A percentile compares a stretch with the other conserved stretches of the same genome.
phyloP scores from a whole-genome alignment of 2,888 invertebrate genomes.

The Drosophila birchii region DNA sequence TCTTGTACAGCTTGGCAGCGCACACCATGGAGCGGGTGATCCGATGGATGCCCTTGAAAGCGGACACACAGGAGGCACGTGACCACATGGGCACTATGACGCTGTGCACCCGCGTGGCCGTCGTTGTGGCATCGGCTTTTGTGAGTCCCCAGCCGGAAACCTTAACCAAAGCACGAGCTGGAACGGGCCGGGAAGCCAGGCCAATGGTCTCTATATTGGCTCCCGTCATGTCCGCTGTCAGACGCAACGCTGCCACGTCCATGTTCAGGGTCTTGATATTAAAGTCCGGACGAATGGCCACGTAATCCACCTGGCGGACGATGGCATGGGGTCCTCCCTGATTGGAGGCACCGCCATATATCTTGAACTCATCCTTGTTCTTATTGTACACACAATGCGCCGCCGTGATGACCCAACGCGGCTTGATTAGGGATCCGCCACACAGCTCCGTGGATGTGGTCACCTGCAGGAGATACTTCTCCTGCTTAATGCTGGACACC shows the following conservation, averaged over 20 bases:
- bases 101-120: slow-evolving; percentile 56
- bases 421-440: slow-evolving; percentile 66
- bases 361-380: slow-evolving; percentile 33
- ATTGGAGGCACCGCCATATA: slow-evolving; percentile 62
- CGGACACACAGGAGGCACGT: slow-evolving; percentile 37
- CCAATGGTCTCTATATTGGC: slow-evolving; percentile 63
- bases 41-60: slow-evolving; percentile 46
- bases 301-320: slow-evolving; percentile 34
- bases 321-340: slow-evolving; percentile 45
- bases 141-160: slow-evolving; percentile 72
- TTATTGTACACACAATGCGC: slow-evolving; percentile 65
- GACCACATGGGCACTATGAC: slow-evolving; percentile 62
- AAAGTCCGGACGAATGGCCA: slow-evolving; percentile 58
- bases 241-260: slow-evolving; percentile 69
- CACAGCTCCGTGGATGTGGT: slow-evolving; percentile 50
- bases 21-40: slow-evolving; percentile 80
- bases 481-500: slow-evolving; percentile 44
- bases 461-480: slow-evolving; percentile 68
- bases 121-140: slow-evolving; percentile 30
- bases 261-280: slow-evolving; percentile 60
- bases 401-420: slow-evolving; percentile 73
- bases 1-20: slow-evolving; percentile 60
- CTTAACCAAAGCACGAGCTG: slow-evolving; percentile 54
- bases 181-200: slow-evolving; percentile 52
- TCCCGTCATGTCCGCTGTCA: slow-evolving; percentile 59